A percentile compares a stretch with the other conserved stretches of the same genome.
These are phyloP conservation scores for Drosophila miranda DNA, from an alignment of 1,140 invertebrate species.

Conservation along the genomic window DNA sequence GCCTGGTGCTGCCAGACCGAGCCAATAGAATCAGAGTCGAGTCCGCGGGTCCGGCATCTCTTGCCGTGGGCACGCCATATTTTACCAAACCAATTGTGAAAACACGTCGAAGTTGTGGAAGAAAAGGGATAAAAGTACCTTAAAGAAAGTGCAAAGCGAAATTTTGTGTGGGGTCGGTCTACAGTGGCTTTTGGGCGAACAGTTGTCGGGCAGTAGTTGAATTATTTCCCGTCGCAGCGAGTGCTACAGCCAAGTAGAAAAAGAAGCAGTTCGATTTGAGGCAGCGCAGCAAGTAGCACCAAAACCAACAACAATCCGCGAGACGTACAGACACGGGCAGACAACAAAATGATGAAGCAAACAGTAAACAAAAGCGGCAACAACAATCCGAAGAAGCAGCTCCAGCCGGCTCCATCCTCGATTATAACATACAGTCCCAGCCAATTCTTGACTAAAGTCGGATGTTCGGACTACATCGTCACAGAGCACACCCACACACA, in stretches of 20 bases:
- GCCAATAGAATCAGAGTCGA: neutral
- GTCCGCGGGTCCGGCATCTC: slow-evolving; percentile 35
- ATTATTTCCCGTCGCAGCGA: slow-evolving; percentile 22
- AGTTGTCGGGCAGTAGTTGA: neutral
- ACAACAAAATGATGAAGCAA: slow-evolving; percentile 51
- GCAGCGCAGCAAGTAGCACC: slow-evolving; percentile 48
- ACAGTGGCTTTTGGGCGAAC: neutral
- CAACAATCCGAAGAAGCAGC: slow-evolving; percentile 9
- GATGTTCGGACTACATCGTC: slow-evolving; percentile 41
- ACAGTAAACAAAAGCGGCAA: slow-evolving; percentile 25
- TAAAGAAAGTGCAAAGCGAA: slow-evolving; percentile 18
- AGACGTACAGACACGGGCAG: slow-evolving; percentile 18
- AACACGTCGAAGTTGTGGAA: slow-evolving; percentile 31
- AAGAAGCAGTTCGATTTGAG: slow-evolving; percentile 48
- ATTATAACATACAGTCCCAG: slow-evolving; percentile 73
- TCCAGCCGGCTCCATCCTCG: slow-evolving; percentile 14
- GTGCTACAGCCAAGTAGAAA: slow-evolving; percentile 33
- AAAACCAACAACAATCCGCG: slow-evolving; percentile 1
- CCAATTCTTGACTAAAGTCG: slow-evolving; percentile 61
- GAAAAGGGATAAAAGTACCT: slow-evolving; percentile 14
- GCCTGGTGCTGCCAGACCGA: slow-evolving; percentile 37
- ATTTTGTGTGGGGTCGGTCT: slow-evolving; percentile 9
- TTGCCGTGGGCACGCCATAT: slow-evolving; percentile 57
- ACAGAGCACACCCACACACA: slow-evolving; percentile 21
- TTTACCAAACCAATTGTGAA: slow-evolving; percentile 56